phyloP scores from a whole-genome alignment of 2,888 invertebrate genomes.

The Nephrotoma guestfalica region DNA sequence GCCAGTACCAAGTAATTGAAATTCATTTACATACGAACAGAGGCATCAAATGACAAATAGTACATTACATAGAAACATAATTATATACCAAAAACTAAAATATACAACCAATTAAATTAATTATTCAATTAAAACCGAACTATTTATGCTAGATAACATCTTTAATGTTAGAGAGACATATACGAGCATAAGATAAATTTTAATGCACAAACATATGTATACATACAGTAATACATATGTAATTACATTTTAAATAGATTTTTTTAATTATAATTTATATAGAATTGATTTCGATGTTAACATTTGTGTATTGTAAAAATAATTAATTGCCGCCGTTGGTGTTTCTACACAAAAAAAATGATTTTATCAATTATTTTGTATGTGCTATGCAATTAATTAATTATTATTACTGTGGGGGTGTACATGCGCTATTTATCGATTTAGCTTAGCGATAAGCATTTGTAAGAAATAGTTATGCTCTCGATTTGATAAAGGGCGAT shows the following conservation, averaged over 20 bases:
- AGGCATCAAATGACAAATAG: neutral
- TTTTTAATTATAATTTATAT: neutral
- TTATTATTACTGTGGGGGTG: neutral
- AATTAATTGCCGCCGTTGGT: neutral
- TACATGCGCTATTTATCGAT: neutral
- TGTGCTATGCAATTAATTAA: neutral
- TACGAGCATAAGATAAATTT: neutral
- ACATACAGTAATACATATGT: neutral
- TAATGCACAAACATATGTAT: neutral
- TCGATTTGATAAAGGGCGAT: no score
- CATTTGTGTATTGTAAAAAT: neutral
- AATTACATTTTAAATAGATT: neutral
- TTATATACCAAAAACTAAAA: neutral
- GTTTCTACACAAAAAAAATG: neutral
- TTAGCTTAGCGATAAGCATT: neutral
- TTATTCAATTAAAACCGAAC: neutral
- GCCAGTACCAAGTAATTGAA: neutral
- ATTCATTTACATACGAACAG: neutral
- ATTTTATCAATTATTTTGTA: neutral
- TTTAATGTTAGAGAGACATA: neutral
- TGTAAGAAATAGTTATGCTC: neutral
- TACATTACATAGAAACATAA: neutral
- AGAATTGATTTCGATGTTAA: neutral
- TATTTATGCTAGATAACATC: neutral
- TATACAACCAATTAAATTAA: neutral